These are phyloP conservation scores for Chelonoidis abingdonii DNA, from an alignment of 2,113 vertebrate genomes.

Conservation along the genomic window DNA sequence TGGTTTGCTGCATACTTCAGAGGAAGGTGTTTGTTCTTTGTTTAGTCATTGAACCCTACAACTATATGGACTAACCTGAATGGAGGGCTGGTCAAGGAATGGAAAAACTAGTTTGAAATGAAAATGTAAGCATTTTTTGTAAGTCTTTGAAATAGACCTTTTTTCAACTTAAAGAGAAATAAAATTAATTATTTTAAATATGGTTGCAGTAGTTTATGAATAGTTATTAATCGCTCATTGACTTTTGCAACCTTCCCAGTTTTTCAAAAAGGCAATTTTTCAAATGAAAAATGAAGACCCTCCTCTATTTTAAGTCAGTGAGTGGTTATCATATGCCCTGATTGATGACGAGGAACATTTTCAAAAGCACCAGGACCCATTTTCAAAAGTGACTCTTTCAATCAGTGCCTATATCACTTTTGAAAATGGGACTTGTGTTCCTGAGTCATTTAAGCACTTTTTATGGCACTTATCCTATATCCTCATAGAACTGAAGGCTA, in stretches of 20 bases:
- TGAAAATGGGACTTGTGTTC: not conserved
- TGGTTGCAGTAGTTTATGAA: fast-evolving
- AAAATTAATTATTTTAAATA: not conserved
- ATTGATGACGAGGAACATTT: not conserved
- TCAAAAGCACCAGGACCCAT: not conserved
- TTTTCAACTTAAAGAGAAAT: not conserved
- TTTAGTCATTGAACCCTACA: not conserved
- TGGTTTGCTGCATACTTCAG: not conserved
- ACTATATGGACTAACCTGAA: not conserved
- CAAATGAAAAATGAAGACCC: not conserved
- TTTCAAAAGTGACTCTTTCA: not conserved
- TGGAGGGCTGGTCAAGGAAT: not conserved
- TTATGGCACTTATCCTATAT: fast-evolving
- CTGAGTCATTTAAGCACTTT: fast-evolving
- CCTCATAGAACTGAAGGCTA: not conserved
- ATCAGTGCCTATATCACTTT: not conserved
- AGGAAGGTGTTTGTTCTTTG: not conserved
- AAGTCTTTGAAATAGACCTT: not conserved
- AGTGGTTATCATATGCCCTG: not conserved
- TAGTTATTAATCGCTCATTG: not conserved
- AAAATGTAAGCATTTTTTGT: not conserved
- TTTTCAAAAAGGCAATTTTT: not conserved
- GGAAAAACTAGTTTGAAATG: not conserved
- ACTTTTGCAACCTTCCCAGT: not conserved
- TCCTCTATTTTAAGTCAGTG: no score